Base-by-base conservation (phyloP, 2,113 vertebrate species). In the Podarcis raffonei region DNA sequence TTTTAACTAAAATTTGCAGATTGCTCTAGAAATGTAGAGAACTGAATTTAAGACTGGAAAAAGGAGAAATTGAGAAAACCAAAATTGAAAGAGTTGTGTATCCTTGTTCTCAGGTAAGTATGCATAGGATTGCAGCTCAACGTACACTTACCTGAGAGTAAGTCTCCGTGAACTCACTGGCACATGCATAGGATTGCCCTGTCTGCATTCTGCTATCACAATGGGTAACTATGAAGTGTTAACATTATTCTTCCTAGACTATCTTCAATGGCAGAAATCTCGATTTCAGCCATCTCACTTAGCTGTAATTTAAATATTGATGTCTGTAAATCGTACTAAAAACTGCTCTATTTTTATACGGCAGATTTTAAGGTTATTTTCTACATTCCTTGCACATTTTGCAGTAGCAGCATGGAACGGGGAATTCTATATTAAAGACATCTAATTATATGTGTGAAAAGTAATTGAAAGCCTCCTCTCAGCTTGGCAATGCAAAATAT, bases 261-360 rank as follows among this genome's bases (percentile, higher is more conserved):
- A 32, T 78, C 57, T 91, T 16, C 62, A 75, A 1, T 80, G 37
- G 4, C 85, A 82, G 25, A 92, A 92, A 89, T 30, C 13, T 53
- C 1, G 0, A 8, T 48, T 83, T 84, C 85, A 85, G 75, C 23
- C 35, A 79, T 8, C 82, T 3, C 42, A 75, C 39, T 88, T 59
- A 81, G 48, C 69, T 84, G 81, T 90, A 84, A 89, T 88, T 88
- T 89, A 82, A 69, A n/a, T 42, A 18, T 81, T 91, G 83, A 87
- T 57, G 37, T 22, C 72, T 66, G 1, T 74, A 78, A 85, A 81
- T 20, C 35, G 3, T 83, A 82, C 84, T 87, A 66, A 81, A 12
- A 72, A 22, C n/a, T 59, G 87, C 66, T 85, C 9, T 57, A 4
- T 85, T 87, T 82, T 57, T 87, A 18, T 85, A 85, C 84, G 69